Conservation (phyloP, 1,140 invertebrate species). For the Muscidifurax raptorellus region DNA sequence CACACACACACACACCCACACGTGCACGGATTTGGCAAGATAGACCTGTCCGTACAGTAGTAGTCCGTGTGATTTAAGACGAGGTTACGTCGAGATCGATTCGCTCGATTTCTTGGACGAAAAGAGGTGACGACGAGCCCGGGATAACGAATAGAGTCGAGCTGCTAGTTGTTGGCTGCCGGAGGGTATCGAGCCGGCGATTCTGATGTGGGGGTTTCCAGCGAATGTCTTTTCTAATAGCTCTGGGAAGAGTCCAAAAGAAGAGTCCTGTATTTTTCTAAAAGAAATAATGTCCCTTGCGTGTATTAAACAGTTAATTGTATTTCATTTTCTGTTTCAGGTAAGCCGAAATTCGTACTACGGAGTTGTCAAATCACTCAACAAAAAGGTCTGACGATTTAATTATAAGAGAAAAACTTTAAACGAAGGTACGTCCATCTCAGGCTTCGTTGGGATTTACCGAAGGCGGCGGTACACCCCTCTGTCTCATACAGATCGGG, state of each 20-base stretch:
- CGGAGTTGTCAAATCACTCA: no score
- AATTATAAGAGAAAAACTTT: no score
- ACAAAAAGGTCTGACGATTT: no score
- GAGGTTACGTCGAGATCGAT: slow-evolving; percentile 10
- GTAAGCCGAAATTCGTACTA: not conserved
- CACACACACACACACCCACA: not conserved
- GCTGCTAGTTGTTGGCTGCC: not conserved
- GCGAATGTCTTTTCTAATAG: slow-evolving; percentile 39
- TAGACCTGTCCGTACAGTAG: slow-evolving; percentile 20
- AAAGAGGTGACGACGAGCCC: not conserved
- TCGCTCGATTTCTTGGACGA: not conserved
- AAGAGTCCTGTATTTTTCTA: no score
- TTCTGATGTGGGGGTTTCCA: slow-evolving; percentile 1
- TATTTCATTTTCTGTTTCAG: slow-evolving; percentile 3
- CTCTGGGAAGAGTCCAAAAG: not conserved
- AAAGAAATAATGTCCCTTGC: no score
- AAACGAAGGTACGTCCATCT: no score
- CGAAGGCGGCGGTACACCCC: not conserved
- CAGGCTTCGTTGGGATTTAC: not conserved
- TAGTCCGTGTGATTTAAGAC: slow-evolving; percentile 38
- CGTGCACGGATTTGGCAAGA: slow-evolving; percentile 11
- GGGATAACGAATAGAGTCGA: slow-evolving; percentile 15
- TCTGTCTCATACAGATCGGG: not conserved
- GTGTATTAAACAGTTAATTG: not conserved
- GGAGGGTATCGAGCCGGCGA: not conserved